A percentile compares a stretch with the other conserved stretches of the same genome.
phyloP scores from a whole-genome alignment of 2,797 vertebrate genomes.

The Ptychadena robeensis region DNA sequence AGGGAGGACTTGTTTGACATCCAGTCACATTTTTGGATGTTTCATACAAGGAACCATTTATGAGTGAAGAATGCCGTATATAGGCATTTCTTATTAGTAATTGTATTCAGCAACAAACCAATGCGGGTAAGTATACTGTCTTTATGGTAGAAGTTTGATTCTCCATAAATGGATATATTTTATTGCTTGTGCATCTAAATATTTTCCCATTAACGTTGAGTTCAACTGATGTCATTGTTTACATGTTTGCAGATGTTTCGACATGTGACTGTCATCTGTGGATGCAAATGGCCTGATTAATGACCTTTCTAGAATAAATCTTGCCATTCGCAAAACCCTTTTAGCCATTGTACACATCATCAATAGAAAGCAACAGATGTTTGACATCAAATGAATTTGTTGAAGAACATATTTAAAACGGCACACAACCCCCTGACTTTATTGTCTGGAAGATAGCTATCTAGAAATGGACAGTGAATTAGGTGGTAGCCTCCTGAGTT shows the following conservation, averaged over 20 bases:
- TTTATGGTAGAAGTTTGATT: background rate
- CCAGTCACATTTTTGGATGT: too few relatives aligned
- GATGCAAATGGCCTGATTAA: background rate
- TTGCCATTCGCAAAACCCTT: background rate
- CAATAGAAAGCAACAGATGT: too few relatives aligned
- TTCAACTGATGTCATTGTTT: background rate
- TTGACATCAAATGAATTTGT: too few relatives aligned
- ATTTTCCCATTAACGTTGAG: background rate
- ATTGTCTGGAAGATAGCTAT: too few relatives aligned
- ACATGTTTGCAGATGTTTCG: background rate
- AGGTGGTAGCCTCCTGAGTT: too few relatives aligned
- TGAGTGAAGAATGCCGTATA: too few relatives aligned
- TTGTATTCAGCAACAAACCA: background rate
- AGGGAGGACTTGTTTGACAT: too few relatives aligned
- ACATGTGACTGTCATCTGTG: background rate
- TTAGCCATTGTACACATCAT: background rate
- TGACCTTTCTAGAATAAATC: constrained; percentile 4
- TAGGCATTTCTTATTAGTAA: too few relatives aligned
- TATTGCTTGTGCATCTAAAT: constrained; percentile 6
- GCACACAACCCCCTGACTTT: too few relatives aligned
- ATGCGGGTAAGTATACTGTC: background rate
- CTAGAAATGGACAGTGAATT: too few relatives aligned
- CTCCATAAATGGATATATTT: constrained; percentile 24
- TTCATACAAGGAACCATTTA: too few relatives aligned
- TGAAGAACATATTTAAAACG: too few relatives aligned